Evolutionary conservation across 2,888 invertebrate genomes (phyloP).

Genomic region (Acronicta psi): DNA sequence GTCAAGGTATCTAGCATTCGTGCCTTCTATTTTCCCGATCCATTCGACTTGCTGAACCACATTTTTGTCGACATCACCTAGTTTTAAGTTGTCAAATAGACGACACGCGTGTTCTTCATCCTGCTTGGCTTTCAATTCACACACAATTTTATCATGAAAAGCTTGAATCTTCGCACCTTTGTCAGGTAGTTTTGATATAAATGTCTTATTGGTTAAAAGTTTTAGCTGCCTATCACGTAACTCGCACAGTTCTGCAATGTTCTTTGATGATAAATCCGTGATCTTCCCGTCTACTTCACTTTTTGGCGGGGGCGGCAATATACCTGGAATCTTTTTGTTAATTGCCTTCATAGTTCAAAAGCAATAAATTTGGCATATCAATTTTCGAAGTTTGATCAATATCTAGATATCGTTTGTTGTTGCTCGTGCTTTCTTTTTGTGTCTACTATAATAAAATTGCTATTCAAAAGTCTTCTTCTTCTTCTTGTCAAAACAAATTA

Average conservation of each 20-base stretch:
- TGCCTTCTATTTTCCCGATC: slow-evolving; percentile 82
- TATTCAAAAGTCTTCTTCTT: too few species aligned
- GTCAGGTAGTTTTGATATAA: slow-evolving; percentile 88
- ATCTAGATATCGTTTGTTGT: too few species aligned
- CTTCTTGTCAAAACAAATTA: too few species aligned
- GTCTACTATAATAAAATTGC: too few species aligned
- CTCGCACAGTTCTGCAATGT: slow-evolving; percentile 84
- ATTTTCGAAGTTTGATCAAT: neutral
- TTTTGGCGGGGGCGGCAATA: slow-evolving; percentile 78
- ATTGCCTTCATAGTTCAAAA: slow-evolving; percentile 70
- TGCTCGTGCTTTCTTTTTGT: too few species aligned
- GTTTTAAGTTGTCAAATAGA: slow-evolving; percentile 84
- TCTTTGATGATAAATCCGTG: slow-evolving; percentile 82
- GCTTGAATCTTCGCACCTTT: slow-evolving; percentile 88
- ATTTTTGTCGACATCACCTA: slow-evolving; percentile 79
- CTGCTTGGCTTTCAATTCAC: slow-evolving; percentile 83
- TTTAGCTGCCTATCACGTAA: slow-evolving; percentile 88
- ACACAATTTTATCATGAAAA: slow-evolving; percentile 82
- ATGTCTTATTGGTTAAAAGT: slow-evolving; percentile 85
- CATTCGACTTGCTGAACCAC: slow-evolving; percentile 89
- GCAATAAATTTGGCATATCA: neutral
- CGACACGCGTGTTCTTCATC: slow-evolving; percentile 85
- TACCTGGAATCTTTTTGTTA: slow-evolving; percentile 84
- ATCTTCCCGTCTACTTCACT: slow-evolving; percentile 88
- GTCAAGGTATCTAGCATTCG: slow-evolving; percentile 76